Conservation (phyloP, 2,888 invertebrate species). For the Noctuana brunneofusca region DNA sequence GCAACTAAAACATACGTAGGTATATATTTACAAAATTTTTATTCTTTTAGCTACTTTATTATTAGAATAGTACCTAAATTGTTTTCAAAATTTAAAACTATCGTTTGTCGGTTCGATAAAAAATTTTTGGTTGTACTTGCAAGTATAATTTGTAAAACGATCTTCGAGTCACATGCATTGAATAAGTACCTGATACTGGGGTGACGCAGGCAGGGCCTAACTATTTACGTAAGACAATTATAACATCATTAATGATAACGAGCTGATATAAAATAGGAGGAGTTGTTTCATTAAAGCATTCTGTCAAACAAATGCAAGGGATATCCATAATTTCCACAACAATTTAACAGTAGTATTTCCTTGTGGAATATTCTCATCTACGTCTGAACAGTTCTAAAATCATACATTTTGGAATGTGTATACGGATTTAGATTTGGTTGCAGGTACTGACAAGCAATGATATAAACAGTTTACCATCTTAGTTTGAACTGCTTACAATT, state of each 20-base stretch:
- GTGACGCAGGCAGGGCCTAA: slow-evolving; percentile 3
- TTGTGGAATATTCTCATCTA: background rate
- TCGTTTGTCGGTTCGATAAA: too few relatives aligned
- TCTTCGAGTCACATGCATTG: slow-evolving; percentile 9
- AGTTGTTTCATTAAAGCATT: slow-evolving; percentile 2
- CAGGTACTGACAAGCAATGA: slow-evolving; percentile 6
- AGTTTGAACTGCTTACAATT: slow-evolving; percentile 6
- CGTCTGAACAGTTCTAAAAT: background rate
- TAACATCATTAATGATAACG: slow-evolving; percentile 20
- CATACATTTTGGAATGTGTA: background rate
- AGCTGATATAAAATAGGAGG: slow-evolving; percentile 18
- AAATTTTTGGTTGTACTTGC: too few relatives aligned
- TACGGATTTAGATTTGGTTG: background rate
- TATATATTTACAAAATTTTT: too few relatives aligned
- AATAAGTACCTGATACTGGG: background rate
- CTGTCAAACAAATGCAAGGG: slow-evolving; percentile 1
- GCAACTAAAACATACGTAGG: too few relatives aligned
- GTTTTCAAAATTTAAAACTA: too few relatives aligned
- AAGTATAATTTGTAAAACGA: background rate
- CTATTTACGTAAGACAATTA: slow-evolving; percentile 16
- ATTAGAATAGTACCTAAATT: too few relatives aligned
- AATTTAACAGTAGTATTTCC: background rate
- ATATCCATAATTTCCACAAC: background rate
- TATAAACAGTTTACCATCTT: slow-evolving; percentile 7
- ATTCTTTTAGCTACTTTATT: too few relatives aligned